Evolutionary conservation across 2,797 vertebrate genomes (phyloP).

Genomic region (Fistularia tabacaria): DNA sequence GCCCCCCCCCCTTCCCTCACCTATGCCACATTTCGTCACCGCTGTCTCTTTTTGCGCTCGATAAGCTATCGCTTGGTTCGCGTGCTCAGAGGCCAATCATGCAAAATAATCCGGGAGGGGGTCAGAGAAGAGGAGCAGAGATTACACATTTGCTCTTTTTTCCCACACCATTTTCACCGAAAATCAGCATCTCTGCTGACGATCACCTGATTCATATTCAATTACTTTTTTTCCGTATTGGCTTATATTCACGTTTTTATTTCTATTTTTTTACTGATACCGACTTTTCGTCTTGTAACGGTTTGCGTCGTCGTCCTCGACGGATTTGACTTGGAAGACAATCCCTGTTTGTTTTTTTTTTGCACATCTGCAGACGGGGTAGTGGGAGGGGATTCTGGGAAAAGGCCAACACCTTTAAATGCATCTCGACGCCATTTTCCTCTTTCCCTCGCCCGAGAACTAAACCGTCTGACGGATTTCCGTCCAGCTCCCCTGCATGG

Average conservation of each 20-base stretch:
- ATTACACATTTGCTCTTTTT: neutral
- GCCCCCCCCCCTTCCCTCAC: too few relatives aligned
- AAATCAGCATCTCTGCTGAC: too few relatives aligned
- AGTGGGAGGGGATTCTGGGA: neutral
- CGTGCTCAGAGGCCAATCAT: too few relatives aligned
- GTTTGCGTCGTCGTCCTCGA: neutral
- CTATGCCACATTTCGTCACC: too few relatives aligned
- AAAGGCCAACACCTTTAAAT: conserved; percentile 3
- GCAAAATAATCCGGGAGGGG: too few relatives aligned
- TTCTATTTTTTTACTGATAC: neutral
- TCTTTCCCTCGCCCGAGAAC: conserved; percentile 26
- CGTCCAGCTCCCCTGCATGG: conserved; percentile 17
- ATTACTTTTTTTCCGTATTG: too few relatives aligned
- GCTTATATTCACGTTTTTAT: neutral
- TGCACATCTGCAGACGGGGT: neutral
- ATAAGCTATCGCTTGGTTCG: too few relatives aligned
- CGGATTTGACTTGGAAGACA: neutral
- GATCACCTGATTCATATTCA: too few relatives aligned
- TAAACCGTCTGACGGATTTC: too few relatives aligned
- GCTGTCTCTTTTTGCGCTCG: too few relatives aligned
- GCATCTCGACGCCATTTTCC: neutral
- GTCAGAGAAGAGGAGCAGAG: too few relatives aligned
- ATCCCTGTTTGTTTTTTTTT: neutral
- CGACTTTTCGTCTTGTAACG: neutral
- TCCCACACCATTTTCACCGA: too few relatives aligned